These are phyloP conservation scores for Brachionichthys hirsutus DNA, from an alignment of 2,113 vertebrate species.

Conservation along the genomic window DNA sequence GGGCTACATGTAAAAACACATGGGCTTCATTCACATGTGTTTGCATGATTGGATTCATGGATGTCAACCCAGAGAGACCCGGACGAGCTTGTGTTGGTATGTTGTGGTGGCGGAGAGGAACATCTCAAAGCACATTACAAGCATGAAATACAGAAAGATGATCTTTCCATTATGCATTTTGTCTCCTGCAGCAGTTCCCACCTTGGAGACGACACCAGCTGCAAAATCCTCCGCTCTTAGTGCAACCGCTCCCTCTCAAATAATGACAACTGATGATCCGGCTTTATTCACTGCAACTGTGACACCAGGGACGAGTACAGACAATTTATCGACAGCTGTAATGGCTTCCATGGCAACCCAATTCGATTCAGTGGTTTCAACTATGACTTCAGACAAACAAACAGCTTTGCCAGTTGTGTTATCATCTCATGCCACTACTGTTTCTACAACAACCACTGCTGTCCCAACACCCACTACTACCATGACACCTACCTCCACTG, in stretches of 20 bases:
- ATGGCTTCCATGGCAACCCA: too few relatives aligned
- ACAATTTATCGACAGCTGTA: background rate
- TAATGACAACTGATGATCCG: slow-evolving; percentile 1
- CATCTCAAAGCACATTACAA: background rate
- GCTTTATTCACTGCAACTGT: background rate
- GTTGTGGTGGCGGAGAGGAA: too few relatives aligned
- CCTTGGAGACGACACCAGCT: slow-evolving; percentile 1
- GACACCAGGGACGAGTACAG: background rate
- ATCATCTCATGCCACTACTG: background rate
- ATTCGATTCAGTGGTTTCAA: too few relatives aligned
- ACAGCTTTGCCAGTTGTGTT: background rate
- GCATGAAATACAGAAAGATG: background rate
- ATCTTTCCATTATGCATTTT: slow-evolving; percentile 11
- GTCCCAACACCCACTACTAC: background rate
- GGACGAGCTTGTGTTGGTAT: slow-evolving; percentile 83
- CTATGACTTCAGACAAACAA: background rate
- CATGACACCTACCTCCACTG: background rate
- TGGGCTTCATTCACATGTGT: slow-evolving; percentile 79
- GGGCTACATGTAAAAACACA: slow-evolving; percentile 77
- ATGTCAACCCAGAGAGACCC: slow-evolving; percentile 61
- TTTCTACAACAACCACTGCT: background rate
- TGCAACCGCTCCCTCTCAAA: background rate
- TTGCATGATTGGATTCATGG: slow-evolving; percentile 69
- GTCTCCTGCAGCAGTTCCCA: slow-evolving; percentile 21
- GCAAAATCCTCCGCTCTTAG: background rate